phyloP scores from a whole-genome alignment of 2,797 vertebrate species.

The Notamacropus eugenii region DNA sequence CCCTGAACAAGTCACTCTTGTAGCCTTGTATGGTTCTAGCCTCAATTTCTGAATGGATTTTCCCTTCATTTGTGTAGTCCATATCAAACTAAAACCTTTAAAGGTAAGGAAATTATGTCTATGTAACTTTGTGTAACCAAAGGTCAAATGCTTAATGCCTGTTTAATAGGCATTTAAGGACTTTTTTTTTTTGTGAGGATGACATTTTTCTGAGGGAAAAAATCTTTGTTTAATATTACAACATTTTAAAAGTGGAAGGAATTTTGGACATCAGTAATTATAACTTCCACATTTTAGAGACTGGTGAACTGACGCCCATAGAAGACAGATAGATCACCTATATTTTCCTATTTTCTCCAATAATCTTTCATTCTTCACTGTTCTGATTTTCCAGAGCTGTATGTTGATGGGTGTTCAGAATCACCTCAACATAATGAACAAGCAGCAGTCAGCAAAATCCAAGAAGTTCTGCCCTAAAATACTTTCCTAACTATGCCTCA shows the following conservation, averaged over 20 bases:
- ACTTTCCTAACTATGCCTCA: background rate
- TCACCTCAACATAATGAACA: background rate
- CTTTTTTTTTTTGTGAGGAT: background rate
- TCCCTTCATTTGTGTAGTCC: background rate
- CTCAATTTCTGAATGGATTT: background rate
- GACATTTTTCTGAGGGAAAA: background rate
- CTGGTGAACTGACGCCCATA: background rate
- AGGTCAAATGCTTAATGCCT: background rate
- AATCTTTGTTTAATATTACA: background rate
- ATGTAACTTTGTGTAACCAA: background rate
- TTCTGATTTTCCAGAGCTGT: background rate
- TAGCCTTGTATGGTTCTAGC: background rate
- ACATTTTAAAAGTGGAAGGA: background rate
- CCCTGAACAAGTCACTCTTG: constrained; percentile 12
- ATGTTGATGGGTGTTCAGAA: background rate
- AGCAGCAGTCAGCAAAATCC: background rate
- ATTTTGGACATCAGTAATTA: background rate
- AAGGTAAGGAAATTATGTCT: background rate
- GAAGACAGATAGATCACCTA: background rate
- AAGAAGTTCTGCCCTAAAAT: background rate
- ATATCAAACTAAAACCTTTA: constrained; percentile 11
- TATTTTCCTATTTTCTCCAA: background rate
- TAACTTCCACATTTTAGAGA: background rate
- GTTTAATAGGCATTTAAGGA: background rate
- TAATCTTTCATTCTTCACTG: background rate